Evolutionary conservation across 2,888 invertebrate genomes (phyloP).

Genomic region (Calameuta filiformis): DNA sequence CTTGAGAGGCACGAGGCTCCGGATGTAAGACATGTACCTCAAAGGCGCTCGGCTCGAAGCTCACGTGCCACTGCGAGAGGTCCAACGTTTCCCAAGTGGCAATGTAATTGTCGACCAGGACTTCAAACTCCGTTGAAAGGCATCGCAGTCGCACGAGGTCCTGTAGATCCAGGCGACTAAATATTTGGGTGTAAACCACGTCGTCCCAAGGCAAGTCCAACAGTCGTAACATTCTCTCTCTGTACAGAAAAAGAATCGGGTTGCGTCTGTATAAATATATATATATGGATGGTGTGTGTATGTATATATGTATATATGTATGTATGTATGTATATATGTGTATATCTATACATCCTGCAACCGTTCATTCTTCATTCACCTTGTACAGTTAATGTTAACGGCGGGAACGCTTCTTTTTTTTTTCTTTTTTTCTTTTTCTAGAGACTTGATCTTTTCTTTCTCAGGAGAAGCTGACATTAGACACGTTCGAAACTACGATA

Average conservation of each 20-base stretch:
- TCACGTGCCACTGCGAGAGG: conserved; percentile 23
- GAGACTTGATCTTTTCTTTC: conserved; percentile 42
- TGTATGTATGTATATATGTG: too few relatives aligned
- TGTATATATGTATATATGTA: too few relatives aligned
- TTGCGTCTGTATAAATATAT: too few relatives aligned
- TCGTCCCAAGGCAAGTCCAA: conserved; percentile 38
- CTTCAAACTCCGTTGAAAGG: conserved; percentile 28
- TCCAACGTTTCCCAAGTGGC: conserved; percentile 27
- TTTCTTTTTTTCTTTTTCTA: background rate
- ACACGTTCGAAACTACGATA: background rate
- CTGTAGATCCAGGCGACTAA: conserved; percentile 24
- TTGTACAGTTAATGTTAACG: background rate
- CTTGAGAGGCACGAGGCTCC: conserved; percentile 31
- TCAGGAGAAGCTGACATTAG: conserved; percentile 34
- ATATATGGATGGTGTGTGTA: too few relatives aligned
- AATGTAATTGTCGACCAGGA: conserved; percentile 23
- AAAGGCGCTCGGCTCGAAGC: conserved; percentile 35
- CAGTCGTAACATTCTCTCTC: conserved; percentile 23
- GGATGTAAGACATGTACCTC: conserved; percentile 29
- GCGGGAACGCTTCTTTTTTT: background rate
- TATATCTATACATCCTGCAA: background rate
- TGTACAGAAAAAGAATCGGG: too few relatives aligned
- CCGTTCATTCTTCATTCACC: background rate
- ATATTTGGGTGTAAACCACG: conserved; percentile 29
- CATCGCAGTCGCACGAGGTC: conserved; percentile 26